These are phyloP conservation scores for Drosophila ezoana DNA, from an alignment of 2,888 invertebrate genomes.

Conservation along the genomic window DNA sequence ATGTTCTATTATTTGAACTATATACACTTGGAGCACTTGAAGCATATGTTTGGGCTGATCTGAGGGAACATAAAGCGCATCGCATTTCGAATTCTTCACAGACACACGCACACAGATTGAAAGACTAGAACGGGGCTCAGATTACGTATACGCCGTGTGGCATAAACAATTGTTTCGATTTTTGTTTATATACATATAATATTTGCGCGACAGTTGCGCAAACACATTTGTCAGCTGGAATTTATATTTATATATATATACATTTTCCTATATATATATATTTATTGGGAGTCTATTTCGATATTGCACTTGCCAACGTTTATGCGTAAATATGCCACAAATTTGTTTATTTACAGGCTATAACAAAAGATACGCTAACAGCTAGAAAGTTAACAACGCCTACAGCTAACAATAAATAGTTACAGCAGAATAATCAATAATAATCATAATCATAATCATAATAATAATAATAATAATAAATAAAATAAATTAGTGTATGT, in stretches of 20 bases:
- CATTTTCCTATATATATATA: background rate
- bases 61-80: background rate
- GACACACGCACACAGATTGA: background rate
- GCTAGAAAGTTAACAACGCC: slow-evolving; percentile 68
- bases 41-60: slow-evolving; percentile 57
- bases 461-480: slow-evolving; percentile 36
- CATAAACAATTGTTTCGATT: slow-evolving; percentile 12
- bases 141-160: slow-evolving; percentile 45
- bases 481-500: slow-evolving; percentile 49
- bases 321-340: slow-evolving; percentile 37
- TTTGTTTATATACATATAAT: slow-evolving; percentile 15
- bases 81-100: slow-evolving; percentile 7
- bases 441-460: too few relatives aligned
- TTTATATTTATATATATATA: slow-evolving; percentile 27
- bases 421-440: slow-evolving; percentile 8
- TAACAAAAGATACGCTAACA: slow-evolving; percentile 39
- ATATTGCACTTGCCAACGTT: background rate
- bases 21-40: slow-evolving; percentile 50
- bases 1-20: slow-evolving; percentile 52
- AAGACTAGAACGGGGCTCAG: slow-evolving; percentile 6
- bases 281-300: background rate
- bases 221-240: slow-evolving; percentile 50
- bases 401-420: slow-evolving; percentile 53
- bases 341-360: slow-evolving; percentile 71
- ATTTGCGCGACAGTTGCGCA: slow-evolving; percentile 1